Conservation (phyloP, 2,113 vertebrate genomes). For the Colistium nudipinnis region DNA sequence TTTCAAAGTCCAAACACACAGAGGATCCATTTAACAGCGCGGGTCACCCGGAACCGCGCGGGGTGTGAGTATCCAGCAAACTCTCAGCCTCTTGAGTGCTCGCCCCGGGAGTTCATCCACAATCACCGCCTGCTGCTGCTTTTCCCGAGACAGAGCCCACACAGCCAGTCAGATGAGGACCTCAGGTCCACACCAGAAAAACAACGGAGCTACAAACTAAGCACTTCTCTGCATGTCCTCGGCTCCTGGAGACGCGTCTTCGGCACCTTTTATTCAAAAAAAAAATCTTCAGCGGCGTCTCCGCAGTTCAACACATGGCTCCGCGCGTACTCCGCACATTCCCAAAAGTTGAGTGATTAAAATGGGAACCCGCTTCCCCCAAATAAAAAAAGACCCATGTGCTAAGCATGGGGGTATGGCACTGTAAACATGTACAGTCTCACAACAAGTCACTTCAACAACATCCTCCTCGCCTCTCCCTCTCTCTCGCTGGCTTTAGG, state of each 20-base stretch:
- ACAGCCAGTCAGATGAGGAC: not conserved
- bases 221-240: constrained; percentile 48
- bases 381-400: constrained; percentile 55
- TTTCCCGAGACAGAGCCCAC: constrained; percentile 6
- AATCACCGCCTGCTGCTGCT: constrained; percentile 16
- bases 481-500: constrained; percentile 22
- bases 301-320: constrained; percentile 48
- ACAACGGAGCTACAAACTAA: not conserved
- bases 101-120: constrained; percentile 50
- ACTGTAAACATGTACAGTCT: constrained; percentile 58
- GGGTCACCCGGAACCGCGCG: constrained; percentile 51
- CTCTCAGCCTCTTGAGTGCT: constrained; percentile 46
- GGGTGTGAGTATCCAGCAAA: constrained; percentile 67
- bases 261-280: constrained; percentile 69
- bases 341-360: constrained; percentile 54
- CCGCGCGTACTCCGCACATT: constrained; percentile 42
- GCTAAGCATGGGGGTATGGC: constrained; percentile 43
- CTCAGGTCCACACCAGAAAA: constrained; percentile 31
- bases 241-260: constrained; percentile 56
- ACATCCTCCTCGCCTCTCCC: constrained; percentile 58
- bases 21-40: constrained; percentile 80
- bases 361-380: constrained; percentile 37
- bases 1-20: constrained; percentile 76
- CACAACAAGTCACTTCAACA: constrained; percentile 68
- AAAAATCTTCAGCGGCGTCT: constrained; percentile 55